phyloP scores from a whole-genome alignment of 2,888 invertebrate genomes.

The Copidosoma aretas region DNA sequence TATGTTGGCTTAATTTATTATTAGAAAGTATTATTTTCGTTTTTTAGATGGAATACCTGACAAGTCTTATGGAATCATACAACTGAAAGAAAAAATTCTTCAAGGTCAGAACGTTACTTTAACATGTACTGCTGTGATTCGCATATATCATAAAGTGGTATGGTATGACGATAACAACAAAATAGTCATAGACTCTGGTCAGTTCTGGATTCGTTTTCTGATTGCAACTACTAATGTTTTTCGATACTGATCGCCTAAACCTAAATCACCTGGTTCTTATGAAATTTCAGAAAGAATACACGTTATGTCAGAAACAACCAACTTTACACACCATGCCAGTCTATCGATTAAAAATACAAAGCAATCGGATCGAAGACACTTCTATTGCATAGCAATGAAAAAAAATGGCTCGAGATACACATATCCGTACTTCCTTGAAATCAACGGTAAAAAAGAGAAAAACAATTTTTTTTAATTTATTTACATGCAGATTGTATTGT shows the following conservation, averaged over 20 bases:
- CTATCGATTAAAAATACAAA: conserved; percentile 55
- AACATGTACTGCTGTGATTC: conserved; percentile 68
- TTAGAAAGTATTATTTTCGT: too few relatives aligned
- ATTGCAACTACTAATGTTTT: background rate
- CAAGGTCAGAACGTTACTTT: conserved; percentile 67
- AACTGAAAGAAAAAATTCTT: conserved; percentile 56
- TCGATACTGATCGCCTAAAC: background rate
- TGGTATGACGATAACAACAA: conserved; percentile 62
- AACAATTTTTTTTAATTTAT: conserved; percentile 4
- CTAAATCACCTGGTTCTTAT: conserved; percentile 19
- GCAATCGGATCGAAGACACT: conserved; percentile 51
- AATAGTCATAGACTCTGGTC: conserved; percentile 45
- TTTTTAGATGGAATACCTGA: conserved; percentile 61
- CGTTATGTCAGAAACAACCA: conserved; percentile 43
- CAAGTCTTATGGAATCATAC: conserved; percentile 62
- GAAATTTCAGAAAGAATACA: conserved; percentile 46
- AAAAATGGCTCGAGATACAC: conserved; percentile 3
- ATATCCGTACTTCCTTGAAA: conserved; percentile 51
- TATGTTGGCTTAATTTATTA: conserved; percentile 44
- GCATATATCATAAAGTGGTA: conserved; percentile 61
- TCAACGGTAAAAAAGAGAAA: conserved; percentile 56
- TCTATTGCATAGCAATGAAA: conserved; percentile 49
- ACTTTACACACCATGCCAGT: conserved; percentile 57
- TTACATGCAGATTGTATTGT: background rate
- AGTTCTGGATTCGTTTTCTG: background rate